phyloP scores from a whole-genome alignment of 2,113 vertebrate genomes.

The Ictalurus furcatus region DNA sequence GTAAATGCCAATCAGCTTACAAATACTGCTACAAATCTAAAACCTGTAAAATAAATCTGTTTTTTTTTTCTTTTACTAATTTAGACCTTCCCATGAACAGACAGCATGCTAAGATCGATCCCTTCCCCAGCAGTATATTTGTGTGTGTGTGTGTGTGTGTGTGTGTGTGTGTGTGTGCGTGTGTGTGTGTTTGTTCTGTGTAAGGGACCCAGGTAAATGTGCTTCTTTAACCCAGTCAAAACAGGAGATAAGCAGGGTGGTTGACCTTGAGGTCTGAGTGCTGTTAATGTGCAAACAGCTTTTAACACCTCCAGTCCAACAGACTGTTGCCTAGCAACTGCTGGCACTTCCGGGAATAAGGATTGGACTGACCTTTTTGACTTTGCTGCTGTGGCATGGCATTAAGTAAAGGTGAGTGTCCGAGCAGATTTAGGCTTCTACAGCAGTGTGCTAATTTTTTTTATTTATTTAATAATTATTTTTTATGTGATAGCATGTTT shows the following conservation, averaged over 20 bases:
- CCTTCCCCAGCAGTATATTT: not conserved
- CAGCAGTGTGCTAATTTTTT: not conserved
- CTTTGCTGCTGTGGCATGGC: conserved; percentile 41
- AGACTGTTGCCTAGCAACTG: conserved; percentile 57
- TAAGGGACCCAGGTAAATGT: not conserved
- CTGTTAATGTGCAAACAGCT: conserved; percentile 52
- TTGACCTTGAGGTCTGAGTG: conserved; percentile 52
- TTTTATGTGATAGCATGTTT: not conserved
- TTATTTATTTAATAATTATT: too few relatives aligned
- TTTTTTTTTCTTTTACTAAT: not conserved
- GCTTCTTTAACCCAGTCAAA: conserved; percentile 42
- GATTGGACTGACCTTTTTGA: conserved; percentile 49
- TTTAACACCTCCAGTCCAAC: conserved; percentile 51
- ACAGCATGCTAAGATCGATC: not conserved
- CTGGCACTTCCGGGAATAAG: conserved; percentile 43
- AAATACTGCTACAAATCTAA: not conserved
- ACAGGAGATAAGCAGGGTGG: conserved; percentile 5
- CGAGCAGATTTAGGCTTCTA: conserved; percentile 19
- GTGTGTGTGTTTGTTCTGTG: not conserved
- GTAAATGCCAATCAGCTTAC: not conserved
- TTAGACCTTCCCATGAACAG: not conserved
- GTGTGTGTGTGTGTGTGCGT: not conserved
- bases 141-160: not conserved
- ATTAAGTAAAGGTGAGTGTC: conserved; percentile 44
- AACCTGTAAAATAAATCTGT: not conserved